Evolutionary conservation across 2,797 vertebrate species (phyloP).

Genomic region (Myotis daubentonii): DNA sequence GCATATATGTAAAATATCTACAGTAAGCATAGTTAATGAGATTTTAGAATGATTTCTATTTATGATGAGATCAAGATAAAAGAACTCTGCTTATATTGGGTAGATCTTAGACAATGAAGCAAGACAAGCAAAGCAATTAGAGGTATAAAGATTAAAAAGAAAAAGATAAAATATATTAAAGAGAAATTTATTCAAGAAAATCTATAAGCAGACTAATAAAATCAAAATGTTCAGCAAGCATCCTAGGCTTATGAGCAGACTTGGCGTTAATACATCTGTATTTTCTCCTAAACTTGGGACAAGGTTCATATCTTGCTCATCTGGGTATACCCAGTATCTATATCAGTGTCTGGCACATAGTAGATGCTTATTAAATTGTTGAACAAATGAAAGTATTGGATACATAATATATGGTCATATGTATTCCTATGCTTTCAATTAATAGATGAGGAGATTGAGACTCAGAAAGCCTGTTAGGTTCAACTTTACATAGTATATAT

Average conservation of each 20-base stretch:
- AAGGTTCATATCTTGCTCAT: neutral
- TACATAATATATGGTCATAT: neutral
- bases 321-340: neutral
- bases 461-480: neutral
- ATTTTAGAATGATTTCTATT: constrained; percentile 42
- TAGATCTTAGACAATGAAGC: neutral
- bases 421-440: neutral
- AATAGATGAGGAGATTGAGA: neutral
- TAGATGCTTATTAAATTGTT: constrained; percentile 10
- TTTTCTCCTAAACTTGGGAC: neutral
- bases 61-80: neutral
- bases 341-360: neutral
- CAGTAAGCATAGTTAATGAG: neutral
- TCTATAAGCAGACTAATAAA: constrained; percentile 6
- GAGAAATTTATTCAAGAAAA: neutral
- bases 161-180: constrained; percentile 20
- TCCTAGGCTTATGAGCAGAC: neutral
- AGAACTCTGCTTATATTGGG: neutral
- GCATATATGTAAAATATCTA: neutral
- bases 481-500: neutral
- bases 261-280: neutral
- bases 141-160: neutral
- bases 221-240: neutral
- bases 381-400: neutral
- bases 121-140: neutral